Conservation (phyloP, 2,797 vertebrate genomes). For the Chrosomus eos region DNA sequence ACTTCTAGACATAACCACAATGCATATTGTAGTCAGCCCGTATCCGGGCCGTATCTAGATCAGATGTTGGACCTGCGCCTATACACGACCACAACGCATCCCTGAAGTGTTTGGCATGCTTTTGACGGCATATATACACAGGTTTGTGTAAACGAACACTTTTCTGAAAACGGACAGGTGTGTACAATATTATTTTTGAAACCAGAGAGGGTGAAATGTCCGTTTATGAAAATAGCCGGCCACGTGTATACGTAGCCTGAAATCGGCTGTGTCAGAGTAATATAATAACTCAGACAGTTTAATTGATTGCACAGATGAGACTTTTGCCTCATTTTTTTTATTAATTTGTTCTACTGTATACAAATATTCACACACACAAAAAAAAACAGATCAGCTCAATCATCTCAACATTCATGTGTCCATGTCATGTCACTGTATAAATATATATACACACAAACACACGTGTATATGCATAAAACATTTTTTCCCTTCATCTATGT, state of each 20-base stretch:
- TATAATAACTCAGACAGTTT: constrained; percentile 14
- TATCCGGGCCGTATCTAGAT: no score
- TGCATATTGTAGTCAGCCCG: no score
- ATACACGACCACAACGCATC: no score
- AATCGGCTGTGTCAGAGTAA: not conserved
- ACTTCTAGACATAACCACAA: no score
- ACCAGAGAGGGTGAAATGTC: no score
- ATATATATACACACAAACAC: constrained; percentile 32
- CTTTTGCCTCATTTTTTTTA: constrained; percentile 82
- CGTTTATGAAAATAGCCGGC: no score
- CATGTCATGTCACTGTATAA: constrained; percentile 45
- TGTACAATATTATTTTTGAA: no score
- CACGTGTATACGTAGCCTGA: not conserved
- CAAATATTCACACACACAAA: constrained; percentile 85
- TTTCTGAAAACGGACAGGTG: no score
- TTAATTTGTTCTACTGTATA: constrained; percentile 90
- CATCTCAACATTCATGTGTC: constrained; percentile 84
- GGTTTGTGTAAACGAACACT: no score
- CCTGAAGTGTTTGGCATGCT: no score
- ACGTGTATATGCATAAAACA: constrained; percentile 14
- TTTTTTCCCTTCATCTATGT: constrained; percentile 9
- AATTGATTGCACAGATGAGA: constrained; percentile 59
- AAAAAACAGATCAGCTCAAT: constrained; percentile 72
- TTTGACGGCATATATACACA: no score
- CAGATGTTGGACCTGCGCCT: no score